Percentiles rank a stretch among this genome's conserved stretches.
Conservation (phyloP, 1,140 invertebrate genomes). For the Pemphigus obesinymphae region DNA sequence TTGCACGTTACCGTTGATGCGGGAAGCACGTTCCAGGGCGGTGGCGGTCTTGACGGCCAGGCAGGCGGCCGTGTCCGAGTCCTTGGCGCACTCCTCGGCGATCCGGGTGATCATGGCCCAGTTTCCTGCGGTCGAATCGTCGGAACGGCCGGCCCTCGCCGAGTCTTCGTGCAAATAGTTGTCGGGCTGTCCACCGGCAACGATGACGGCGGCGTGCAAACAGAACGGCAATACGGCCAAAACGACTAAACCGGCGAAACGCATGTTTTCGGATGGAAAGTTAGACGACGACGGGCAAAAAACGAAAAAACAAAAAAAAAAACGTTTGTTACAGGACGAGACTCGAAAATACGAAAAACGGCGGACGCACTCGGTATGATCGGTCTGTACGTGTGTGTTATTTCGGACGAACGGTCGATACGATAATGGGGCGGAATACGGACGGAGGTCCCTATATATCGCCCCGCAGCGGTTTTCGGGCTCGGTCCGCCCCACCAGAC, state of each 20-base stretch:
- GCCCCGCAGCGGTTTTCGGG: background rate
- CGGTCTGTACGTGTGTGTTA: background rate
- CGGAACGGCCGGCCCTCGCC: background rate
- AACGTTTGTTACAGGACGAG: no score
- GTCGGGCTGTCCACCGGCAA: slow-evolving; percentile 42
- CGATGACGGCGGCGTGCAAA: background rate
- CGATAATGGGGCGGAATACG: background rate
- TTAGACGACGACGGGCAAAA: background rate
- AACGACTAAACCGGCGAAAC: background rate
- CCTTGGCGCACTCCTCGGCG: slow-evolving; percentile 49
- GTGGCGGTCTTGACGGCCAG: slow-evolving; percentile 57
- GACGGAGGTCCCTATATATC: slow-evolving; percentile 33
- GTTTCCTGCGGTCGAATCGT: slow-evolving; percentile 5
- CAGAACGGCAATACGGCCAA: slow-evolving; percentile 47
- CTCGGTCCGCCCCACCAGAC: background rate
- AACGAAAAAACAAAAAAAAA: background rate
- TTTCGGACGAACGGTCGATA: background rate
- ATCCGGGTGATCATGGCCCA: slow-evolving; percentile 50
- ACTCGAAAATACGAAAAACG: no score
- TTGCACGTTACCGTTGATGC: slow-evolving; percentile 55
- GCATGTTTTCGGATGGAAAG: background rate
- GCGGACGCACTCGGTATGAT: no score
- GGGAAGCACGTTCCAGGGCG: slow-evolving; percentile 56
- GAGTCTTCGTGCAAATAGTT: background rate
- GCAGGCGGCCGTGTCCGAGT: slow-evolving; percentile 52